Base-by-base conservation (phyloP, 2,113 vertebrate species). In the Ahaetulla prasina region DNA sequence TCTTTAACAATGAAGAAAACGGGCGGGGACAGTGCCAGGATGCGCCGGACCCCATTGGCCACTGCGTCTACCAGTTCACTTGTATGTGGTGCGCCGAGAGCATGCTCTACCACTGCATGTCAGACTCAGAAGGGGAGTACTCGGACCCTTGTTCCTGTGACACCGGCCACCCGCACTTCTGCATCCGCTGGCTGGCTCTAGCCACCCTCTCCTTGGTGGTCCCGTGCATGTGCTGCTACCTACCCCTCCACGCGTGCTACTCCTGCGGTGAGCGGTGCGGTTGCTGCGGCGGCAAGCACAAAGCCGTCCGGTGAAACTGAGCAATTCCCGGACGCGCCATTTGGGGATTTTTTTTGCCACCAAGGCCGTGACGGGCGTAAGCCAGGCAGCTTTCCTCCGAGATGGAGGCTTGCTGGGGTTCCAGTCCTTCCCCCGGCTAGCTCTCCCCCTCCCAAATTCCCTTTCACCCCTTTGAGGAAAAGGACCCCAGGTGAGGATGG, bases 151-250 rank as follows among this genome's bases (percentile, higher is more conserved):
- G 99, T 94, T 98, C 98, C 8, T 99, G 99, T 50, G 98, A 99
- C 93, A 98, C 98, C 0, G 95, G 96, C 87, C 98, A 99, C 95
- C 98, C 98, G 8, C 98, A 98, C 6, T 98, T 98, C 95, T 99
- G 98, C 12, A 97, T 98, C 90, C 98, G 99, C 97, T 99, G 99
- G 99, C 95, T 98, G 88, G 98, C 98, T 8, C 98, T 99, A 94
- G 96, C 98, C 85, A 98, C 97, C 11, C 97, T 99, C 68, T 99
- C 99, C 7, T 97, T 99, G 92, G 98, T 98, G 0, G 98, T 99
- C 95, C 99, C 99, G 97, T 99, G 99, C 97, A 99, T 99, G 97
- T 99, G 99, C 98, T 99, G 98, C 98, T 99, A 99, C 93, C 98
- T 98, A 94, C 99, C 98, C 92, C 97, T 99, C 96, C 98, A 97